Evolutionary conservation across 2,797 vertebrate genomes (phyloP).

Genomic region (Myripristis murdjan): DNA sequence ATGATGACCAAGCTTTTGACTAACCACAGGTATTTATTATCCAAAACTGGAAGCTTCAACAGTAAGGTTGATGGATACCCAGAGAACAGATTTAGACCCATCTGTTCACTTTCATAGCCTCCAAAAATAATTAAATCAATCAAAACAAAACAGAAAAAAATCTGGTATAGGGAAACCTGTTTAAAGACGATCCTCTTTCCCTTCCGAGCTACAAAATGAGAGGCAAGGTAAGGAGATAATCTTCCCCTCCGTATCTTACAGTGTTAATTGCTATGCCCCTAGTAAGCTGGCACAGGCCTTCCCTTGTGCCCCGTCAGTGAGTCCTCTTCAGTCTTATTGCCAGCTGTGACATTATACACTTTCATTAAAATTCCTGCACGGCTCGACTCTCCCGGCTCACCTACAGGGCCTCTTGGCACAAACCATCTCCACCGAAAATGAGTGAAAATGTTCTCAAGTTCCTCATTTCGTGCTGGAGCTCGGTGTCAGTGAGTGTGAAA

Average conservation of each 20-base stretch:
- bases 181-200: background rate
- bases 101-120: background rate
- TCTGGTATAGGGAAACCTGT: background rate
- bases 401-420: constrained; percentile 39
- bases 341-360: constrained; percentile 34
- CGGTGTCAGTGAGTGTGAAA: constrained; percentile 5
- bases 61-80: background rate
- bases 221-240: constrained; percentile 1
- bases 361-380: constrained; percentile 60
- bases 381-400: constrained; percentile 38
- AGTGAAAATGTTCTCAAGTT: constrained; percentile 1
- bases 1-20: constrained; percentile 35
- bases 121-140: constrained; percentile 6
- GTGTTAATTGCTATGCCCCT: constrained; percentile 47
- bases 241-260: constrained; percentile 6
- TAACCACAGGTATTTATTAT: constrained; percentile 42
- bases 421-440: constrained; percentile 13
- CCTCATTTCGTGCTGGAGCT: background rate
- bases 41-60: constrained; percentile 16
- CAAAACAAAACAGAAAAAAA: background rate
- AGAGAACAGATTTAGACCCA: background rate
- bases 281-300: constrained; percentile 35
- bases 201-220: background rate
- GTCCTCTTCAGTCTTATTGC: constrained; percentile 28
- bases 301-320: constrained; percentile 7